Evolutionary conservation across 2,113 vertebrate species (phyloP).

Genomic region (Centropus bengalensis): DNA sequence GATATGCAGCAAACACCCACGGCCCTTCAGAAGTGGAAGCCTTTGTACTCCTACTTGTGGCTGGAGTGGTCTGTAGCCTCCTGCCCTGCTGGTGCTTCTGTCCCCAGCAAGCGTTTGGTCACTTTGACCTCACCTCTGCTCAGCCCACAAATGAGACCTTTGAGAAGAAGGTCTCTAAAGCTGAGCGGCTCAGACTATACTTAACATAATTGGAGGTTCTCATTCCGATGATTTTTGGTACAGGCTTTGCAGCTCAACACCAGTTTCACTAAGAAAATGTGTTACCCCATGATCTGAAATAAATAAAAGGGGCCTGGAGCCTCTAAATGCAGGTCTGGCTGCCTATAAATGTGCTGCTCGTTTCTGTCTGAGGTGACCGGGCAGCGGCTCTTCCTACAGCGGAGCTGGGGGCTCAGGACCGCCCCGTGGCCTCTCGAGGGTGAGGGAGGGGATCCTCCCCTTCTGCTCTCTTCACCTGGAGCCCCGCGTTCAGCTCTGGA

Average conservation of each 20-base stretch:
- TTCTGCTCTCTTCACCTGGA: too few relatives aligned
- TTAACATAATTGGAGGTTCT: not conserved
- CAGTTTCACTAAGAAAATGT: not conserved
- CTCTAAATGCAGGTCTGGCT: not conserved
- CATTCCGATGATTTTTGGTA: not conserved
- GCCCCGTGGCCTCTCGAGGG: not conserved
- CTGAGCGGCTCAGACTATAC: not conserved
- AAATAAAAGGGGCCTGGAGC: not conserved
- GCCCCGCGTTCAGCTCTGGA: too few relatives aligned
- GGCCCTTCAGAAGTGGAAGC: not conserved
- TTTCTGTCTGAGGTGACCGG: not conserved
- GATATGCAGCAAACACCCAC: not conserved
- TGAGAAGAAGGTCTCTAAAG: not conserved
- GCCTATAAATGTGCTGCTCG: not conserved
- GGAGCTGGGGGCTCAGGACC: not conserved
- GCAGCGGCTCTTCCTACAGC: not conserved
- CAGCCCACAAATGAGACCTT: not conserved
- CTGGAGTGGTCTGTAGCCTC: not conserved
- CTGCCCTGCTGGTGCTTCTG: not conserved
- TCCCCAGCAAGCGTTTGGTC: not conserved
- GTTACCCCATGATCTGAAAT: not conserved
- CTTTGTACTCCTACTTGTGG: not conserved
- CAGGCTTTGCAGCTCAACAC: not conserved
- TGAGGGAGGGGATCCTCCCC: too few relatives aligned
- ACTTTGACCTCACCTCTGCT: not conserved